Base-by-base conservation (phyloP, 2,888 invertebrate genomes). In the Drosophila paramelanica region DNA sequence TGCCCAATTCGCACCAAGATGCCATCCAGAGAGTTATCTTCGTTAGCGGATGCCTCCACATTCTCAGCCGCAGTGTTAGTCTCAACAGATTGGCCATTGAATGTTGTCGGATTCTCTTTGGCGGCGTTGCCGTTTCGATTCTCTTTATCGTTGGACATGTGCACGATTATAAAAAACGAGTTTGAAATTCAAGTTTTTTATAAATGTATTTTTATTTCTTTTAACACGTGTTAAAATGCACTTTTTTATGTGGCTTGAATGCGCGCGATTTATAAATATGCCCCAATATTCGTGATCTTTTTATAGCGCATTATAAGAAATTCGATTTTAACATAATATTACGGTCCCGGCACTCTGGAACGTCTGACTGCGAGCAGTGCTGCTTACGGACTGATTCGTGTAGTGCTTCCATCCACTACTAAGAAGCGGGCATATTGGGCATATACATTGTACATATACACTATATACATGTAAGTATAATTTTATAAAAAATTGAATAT, bases 1-100 rank as follows among this genome's bases (percentile, higher is more conserved):
- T 94, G 94, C 0, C 95, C 95, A 68, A 95, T 91, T 27, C 89
- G 80, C 47, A 90, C 79, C 7, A 91, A 67, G 62, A 91, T 90
- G 8, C 75, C 80, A 60, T 91, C 91, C 64, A 91, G 75, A 1
- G 81, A 75, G 50, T 78, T 81, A 56, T 83, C 86, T 41, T 88
- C 88, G 14, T 59, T 70, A n/a, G 42, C 53, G n/a, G 64, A 11
- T 25, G 67, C 58, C 53, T 57, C 58, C 14, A n/a, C 50, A 45
- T 20, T 65, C 25, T 36, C 49, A 23, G 51, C 46, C 17, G 36
- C 59, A 20, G 51, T 7, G 14, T 23, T 14, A 17, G 67, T 27
- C 23, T 55, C 67, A 23, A 39, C 66, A n/a, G 33, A 39, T 41
- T 73, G 69, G 0, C 87, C 81, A 36, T 74, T 79, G 38, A 46